Evolutionary conservation across 2,113 vertebrate species (phyloP), one percentile per base, ranked within the genome.

Genomic region (Panthera leo): DNA sequence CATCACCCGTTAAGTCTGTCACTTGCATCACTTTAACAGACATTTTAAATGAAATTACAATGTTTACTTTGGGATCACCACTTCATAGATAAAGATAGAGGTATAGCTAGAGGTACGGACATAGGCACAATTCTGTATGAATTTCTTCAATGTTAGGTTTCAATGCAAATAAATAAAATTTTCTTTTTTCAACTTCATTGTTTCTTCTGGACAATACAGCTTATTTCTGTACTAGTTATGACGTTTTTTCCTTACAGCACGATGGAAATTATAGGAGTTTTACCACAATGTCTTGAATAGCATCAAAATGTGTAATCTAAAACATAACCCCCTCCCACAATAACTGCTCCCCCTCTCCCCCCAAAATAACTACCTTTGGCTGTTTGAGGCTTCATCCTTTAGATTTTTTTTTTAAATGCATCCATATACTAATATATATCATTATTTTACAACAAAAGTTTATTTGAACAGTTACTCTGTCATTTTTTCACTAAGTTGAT

Each of bases 81-180:
- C 80, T 89, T 93, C 42, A 79, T 73, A 15, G 55, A 23, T 51
- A 34, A 12, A 80, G 36, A 58, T 11, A 23, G 11, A 55, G 1
- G 11, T 73, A 55, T 15, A 85, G 8, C 5, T 36, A 14, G 19
- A 19, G 3, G 31, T 68, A 27, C 6, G 70, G 13, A 27, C 29
- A 25, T 1, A 42, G 2, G 87, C 61, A 70, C 4, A 71, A 0
- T 42, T 85, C 51, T 53, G 13, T 65, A 73, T 51, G 71, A 39
- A 73, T 88, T 86, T 91, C 36, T 93, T 97, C 45, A 67, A 27
- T 68, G 39, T 70, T 75, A 92, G 58, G 5, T 97, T 94, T 82
- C 89, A 80, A n/a, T 80, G 61, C 7, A 79, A 80, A 82, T 76
- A 91, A 83, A 70, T 53, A 80, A 55, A n/a, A 8, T 36, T n/a